These are phyloP conservation scores for Clarias magur DNA, from an alignment of 2,113 vertebrate genomes.

Conservation along the genomic window DNA sequence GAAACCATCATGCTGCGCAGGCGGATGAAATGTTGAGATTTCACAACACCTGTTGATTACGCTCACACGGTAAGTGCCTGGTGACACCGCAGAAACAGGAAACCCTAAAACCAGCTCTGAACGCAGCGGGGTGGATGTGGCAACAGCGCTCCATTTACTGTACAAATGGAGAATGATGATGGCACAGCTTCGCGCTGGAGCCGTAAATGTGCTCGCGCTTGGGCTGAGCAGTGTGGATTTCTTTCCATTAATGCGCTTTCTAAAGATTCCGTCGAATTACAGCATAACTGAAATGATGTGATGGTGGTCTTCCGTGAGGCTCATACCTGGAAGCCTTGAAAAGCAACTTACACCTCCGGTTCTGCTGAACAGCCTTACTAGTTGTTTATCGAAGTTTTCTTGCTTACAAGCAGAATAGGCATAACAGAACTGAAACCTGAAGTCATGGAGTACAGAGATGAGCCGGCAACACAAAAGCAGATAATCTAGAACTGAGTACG, in stretches of 20 bases:
- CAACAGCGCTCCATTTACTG: slow-evolving; percentile 1
- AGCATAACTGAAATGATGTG: not conserved
- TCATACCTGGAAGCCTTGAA: slow-evolving; percentile 15
- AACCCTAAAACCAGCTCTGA: slow-evolving; percentile 22
- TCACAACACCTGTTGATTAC: slow-evolving; percentile 24
- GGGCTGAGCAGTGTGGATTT: not conserved
- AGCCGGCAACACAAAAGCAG: slow-evolving; percentile 3
- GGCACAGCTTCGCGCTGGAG: not conserved
- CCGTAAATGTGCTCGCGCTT: not conserved
- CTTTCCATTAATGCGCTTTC: not conserved
- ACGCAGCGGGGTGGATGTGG: not conserved
- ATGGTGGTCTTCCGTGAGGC: not conserved
- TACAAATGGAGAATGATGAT: not conserved
- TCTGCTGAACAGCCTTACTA: slow-evolving; percentile 15
- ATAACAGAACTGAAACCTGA: slow-evolving; percentile 38
- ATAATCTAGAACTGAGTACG: slow-evolving; percentile 23
- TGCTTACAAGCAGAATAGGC: slow-evolving; percentile 26
- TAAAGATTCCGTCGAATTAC: not conserved
- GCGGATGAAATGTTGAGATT: slow-evolving; percentile 8
- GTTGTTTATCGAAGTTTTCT: slow-evolving; percentile 16
- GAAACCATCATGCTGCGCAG: not conserved
- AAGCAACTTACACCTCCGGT: not conserved
- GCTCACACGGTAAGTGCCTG: not conserved
- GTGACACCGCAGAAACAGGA: slow-evolving; percentile 34
- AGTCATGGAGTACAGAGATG: slow-evolving; percentile 37